These are phyloP conservation scores for Gallinago undulata DNA, from an alignment of 2,113 vertebrate species.

Conservation along the genomic window DNA sequence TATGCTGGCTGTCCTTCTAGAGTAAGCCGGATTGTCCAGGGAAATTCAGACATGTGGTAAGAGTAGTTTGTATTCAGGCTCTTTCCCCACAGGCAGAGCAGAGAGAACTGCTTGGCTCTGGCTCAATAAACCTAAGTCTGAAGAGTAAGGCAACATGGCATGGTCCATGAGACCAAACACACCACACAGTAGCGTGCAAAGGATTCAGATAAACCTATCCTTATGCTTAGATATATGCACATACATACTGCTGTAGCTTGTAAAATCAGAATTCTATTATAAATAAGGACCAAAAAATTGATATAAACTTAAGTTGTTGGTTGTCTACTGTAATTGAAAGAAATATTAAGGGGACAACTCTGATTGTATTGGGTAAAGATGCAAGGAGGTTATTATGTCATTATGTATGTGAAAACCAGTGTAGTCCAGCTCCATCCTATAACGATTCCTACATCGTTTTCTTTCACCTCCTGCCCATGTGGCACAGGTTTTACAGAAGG, in stretches of 20 bases:
- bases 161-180: neutral
- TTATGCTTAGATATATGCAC: neutral
- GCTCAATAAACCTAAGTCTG: neutral
- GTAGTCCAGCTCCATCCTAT: neutral
- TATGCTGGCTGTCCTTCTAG: neutral
- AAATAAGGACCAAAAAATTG: neutral
- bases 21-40: neutral
- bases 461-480: neutral
- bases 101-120: neutral
- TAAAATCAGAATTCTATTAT: neutral
- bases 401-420: neutral
- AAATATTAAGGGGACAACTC: neutral
- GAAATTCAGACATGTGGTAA: neutral
- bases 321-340: neutral
- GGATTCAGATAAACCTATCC: neutral
- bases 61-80: neutral
- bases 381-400: neutral
- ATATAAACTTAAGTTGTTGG: neutral
- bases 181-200: neutral
- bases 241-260: neutral
- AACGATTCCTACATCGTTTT: neutral
- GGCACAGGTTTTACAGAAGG: neutral
- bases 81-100: neutral
- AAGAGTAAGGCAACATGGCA: neutral
- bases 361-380: neutral